Evolutionary conservation across 1,140 invertebrate species (phyloP).

Genomic region (Diabrotica undecimpunctata): DNA sequence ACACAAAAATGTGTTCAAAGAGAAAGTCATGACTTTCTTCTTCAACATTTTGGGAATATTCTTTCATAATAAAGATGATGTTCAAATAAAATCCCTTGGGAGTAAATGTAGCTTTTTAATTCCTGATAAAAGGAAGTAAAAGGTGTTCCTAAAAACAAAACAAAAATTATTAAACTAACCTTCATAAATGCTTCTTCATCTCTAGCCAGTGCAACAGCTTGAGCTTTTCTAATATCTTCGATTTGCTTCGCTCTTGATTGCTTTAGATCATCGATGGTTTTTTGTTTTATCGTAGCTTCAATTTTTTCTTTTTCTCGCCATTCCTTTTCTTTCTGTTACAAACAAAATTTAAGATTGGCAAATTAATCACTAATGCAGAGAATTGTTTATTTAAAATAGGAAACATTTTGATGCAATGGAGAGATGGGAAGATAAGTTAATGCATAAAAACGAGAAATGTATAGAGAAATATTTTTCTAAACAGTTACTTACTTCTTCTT

Average conservation of each 20-base stretch:
- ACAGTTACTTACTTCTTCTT: conserved; percentile 48
- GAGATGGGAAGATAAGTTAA: neutral
- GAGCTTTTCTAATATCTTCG: conserved; percentile 49
- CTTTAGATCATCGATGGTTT: conserved; percentile 41
- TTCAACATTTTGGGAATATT: too few species aligned
- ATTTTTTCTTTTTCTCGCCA: conserved; percentile 48
- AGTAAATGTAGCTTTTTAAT: too few species aligned
- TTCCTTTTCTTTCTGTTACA: conserved; percentile 43
- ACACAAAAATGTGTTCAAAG: too few species aligned
- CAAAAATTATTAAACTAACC: conserved; percentile 34
- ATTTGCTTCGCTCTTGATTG: conserved; percentile 51
- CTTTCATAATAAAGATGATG: too few species aligned
- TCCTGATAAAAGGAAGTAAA: too few species aligned
- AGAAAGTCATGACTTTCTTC: too few species aligned
- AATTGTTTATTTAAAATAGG: too few species aligned
- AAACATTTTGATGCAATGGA: too few species aligned
- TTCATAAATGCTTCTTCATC: conserved; percentile 59
- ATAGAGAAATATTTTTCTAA: neutral
- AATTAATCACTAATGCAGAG: neutral
- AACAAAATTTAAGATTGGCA: neutral
- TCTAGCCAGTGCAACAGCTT: conserved; percentile 58
- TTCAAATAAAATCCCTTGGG: too few species aligned
- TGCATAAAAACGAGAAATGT: neutral
- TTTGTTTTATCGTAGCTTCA: conserved; percentile 37
- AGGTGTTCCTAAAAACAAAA: too few species aligned